Conservation (phyloP, 2,888 invertebrate genomes). For the Spisula subtruncata region DNA sequence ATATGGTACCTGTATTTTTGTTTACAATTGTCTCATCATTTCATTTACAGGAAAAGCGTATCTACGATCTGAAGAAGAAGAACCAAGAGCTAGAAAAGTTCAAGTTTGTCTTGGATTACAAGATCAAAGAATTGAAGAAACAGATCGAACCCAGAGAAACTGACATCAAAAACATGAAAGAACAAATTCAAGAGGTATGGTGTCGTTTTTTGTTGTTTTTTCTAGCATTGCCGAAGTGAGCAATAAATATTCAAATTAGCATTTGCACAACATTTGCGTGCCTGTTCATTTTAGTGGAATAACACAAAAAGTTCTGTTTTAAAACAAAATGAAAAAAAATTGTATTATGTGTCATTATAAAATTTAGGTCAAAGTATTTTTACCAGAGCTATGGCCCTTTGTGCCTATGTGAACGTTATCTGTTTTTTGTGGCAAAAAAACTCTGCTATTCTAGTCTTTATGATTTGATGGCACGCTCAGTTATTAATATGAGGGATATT, state of each 20-base stretch:
- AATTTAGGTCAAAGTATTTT: too few species aligned
- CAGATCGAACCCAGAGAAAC: slow-evolving; percentile 95
- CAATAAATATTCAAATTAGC: too few species aligned
- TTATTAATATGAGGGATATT: neutral
- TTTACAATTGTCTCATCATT: neutral
- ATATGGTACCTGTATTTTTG: neutral
- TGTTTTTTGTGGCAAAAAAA: too few species aligned
- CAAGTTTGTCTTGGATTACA: slow-evolving; percentile 96
- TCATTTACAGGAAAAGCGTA: slow-evolving; percentile 91
- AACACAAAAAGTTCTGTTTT: too few species aligned
- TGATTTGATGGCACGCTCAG: neutral
- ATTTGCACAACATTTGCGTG: too few species aligned
- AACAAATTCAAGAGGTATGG: slow-evolving; percentile 90
- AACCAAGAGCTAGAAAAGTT: slow-evolving; percentile 96
- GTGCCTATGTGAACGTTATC: too few species aligned
- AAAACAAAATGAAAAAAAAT: too few species aligned
- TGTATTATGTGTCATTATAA: too few species aligned
- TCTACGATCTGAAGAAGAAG: slow-evolving; percentile 94
- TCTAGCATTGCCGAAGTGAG: too few species aligned
- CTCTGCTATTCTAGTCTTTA: too few species aligned
- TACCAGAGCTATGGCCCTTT: too few species aligned
- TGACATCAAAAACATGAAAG: slow-evolving; percentile 94
- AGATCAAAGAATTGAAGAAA: slow-evolving; percentile 95
- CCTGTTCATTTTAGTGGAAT: too few species aligned
- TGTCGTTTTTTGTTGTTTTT: neutral